Evolutionary conservation across 2,888 invertebrate genomes (phyloP).

Genomic region (Cactoblastis cactorum): DNA sequence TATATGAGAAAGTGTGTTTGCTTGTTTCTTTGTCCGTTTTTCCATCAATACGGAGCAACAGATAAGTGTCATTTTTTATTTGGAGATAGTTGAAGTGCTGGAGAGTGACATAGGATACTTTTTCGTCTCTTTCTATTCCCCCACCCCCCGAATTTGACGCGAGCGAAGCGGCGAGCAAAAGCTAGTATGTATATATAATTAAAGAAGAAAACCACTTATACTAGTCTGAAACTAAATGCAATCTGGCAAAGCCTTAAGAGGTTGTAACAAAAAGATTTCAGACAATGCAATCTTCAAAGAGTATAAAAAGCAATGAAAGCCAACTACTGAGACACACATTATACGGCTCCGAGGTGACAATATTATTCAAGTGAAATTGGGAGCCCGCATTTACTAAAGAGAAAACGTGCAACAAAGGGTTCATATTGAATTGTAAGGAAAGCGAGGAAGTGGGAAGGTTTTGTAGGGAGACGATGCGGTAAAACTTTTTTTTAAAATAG

Average conservation of each 20-base stretch:
- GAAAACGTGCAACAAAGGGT: conserved; percentile 77
- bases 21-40: no score
- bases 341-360: conserved; percentile 57
- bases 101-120: no score
- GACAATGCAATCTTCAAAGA: conserved; percentile 24
- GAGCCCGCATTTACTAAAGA: conserved; percentile 74
- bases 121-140: no score
- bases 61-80: no score
- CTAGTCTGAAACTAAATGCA: neutral
- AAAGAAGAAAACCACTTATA: no score
- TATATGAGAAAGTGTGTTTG: no score
- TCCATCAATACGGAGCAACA: no score
- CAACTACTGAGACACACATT: conserved; percentile 33
- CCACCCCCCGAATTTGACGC: no score
- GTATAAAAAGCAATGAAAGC: conserved; percentile 42
- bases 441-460: conserved; percentile 29
- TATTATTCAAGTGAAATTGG: conserved; percentile 72
- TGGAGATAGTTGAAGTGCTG: no score
- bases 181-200: no score
- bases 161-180: no score
- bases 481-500: conserved; percentile 11
- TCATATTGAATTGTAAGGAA: conserved; percentile 76
- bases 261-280: neutral
- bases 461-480: conserved; percentile 32
- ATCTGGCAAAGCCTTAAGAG: neutral